These are phyloP conservation scores for Iselma pallidipennis DNA, from an alignment of 2,888 invertebrate genomes.

Conservation along the genomic window DNA sequence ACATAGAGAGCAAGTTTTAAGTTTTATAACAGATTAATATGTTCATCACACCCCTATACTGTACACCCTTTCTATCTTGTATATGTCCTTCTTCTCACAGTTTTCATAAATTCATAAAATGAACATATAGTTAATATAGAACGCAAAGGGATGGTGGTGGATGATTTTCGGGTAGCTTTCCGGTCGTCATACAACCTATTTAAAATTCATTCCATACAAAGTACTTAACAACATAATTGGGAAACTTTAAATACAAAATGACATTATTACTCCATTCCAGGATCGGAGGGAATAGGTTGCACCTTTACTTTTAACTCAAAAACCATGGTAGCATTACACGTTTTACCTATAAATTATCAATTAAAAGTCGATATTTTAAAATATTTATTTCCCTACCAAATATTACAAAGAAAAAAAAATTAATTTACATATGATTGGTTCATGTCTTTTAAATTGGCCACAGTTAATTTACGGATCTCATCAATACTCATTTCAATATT, in stretches of 20 bases:
- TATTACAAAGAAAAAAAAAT: not conserved
- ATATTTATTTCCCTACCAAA: too few species aligned
- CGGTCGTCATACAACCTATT: constrained; percentile 34
- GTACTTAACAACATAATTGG: constrained; percentile 45
- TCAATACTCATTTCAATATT: constrained; percentile 6
- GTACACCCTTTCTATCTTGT: too few species aligned
- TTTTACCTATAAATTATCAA: constrained; percentile 2
- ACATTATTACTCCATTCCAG: constrained; percentile 31
- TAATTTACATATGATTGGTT: too few species aligned
- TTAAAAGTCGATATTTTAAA: not conserved
- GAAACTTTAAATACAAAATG: constrained; percentile 42
- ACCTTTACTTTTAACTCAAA: constrained; percentile 8
- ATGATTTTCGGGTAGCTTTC: constrained; percentile 15
- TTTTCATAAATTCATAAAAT: not conserved
- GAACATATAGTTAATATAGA: not conserved
- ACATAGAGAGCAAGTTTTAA: constrained; percentile 38
- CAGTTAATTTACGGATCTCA: constrained; percentile 10
- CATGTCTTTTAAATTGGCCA: constrained; percentile 9
- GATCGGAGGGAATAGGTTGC: constrained; percentile 5
- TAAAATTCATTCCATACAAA: constrained; percentile 45
- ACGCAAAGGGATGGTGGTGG: not conserved
- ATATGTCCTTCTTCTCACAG: not conserved
- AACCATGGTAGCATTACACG: constrained; percentile 10
- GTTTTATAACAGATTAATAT: constrained; percentile 34
- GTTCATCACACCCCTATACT: constrained; percentile 13